Evolutionary conservation across 2,113 vertebrate species (phyloP).

Genomic region (Panthera tigris): DNA sequence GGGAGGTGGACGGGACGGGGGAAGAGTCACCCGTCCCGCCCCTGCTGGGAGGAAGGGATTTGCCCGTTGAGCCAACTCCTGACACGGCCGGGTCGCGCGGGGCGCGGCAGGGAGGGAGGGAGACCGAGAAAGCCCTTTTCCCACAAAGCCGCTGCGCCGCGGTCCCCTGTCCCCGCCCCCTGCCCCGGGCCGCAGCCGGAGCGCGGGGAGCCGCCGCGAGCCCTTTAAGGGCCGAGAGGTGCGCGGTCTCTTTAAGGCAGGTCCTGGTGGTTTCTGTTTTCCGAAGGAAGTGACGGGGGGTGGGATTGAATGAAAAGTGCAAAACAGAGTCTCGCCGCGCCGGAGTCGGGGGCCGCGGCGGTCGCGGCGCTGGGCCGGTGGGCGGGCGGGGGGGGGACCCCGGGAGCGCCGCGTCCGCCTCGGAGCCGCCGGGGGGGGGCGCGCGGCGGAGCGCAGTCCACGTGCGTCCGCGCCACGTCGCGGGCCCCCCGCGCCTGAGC

Average conservation of each 20-base stretch:
- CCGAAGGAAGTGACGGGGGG: conserved; percentile 91
- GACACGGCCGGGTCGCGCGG: not conserved
- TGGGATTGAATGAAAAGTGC: conserved; percentile 81
- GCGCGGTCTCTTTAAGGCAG: conserved; percentile 82
- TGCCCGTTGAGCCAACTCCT: not conserved
- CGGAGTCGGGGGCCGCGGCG: not conserved
- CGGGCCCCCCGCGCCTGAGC: not conserved
- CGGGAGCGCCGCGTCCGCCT: not conserved
- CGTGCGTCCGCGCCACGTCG: conserved; percentile 34
- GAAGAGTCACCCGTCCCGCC: conserved; percentile 30
- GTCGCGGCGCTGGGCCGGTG: not conserved
- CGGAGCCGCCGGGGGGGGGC: not conserved
- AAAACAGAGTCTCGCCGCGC: not conserved
- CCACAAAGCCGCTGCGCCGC: not conserved
- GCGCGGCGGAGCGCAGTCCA: not conserved
- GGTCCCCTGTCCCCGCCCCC: not conserved
- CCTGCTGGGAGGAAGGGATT: conserved; percentile 33
- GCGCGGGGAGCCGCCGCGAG: conserved; percentile 66
- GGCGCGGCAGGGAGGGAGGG: not conserved
- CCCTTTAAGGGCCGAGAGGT: conserved; percentile 89
- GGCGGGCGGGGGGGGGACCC: not conserved
- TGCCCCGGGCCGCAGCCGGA: not conserved
- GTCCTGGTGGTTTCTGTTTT: conserved; percentile 82
- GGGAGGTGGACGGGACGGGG: not conserved
- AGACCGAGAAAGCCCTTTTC: fast-evolving